Conservation (phyloP, 2,113 vertebrate genomes). For the Hemiprocne comata region DNA sequence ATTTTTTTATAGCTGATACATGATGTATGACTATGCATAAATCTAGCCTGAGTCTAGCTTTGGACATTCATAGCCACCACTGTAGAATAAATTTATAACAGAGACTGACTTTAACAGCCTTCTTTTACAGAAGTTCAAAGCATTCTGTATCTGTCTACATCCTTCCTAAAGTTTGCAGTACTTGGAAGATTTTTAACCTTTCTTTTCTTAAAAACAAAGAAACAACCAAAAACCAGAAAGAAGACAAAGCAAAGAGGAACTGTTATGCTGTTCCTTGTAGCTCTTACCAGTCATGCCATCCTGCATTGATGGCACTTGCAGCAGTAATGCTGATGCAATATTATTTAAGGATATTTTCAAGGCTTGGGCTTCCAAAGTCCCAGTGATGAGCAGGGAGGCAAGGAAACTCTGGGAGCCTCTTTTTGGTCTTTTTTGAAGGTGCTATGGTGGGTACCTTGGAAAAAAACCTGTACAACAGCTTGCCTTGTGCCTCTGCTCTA, state of each 20-base stretch:
- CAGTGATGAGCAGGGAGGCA: background rate
- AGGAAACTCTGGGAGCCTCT: background rate
- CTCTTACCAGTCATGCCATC: background rate
- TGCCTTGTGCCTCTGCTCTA: background rate
- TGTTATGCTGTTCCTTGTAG: background rate
- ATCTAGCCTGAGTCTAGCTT: constrained; percentile 43
- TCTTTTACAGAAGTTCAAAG: constrained; percentile 30
- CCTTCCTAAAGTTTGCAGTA: background rate
- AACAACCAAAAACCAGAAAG: no score
- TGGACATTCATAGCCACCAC: constrained; percentile 49
- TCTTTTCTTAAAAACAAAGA: background rate
- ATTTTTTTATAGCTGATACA: constrained; percentile 49
- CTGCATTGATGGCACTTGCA: background rate
- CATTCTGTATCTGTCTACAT: background rate
- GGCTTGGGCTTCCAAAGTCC: background rate
- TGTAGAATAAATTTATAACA: constrained; percentile 58
- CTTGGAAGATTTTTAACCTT: background rate
- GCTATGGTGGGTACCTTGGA: no score
- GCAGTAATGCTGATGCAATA: background rate
- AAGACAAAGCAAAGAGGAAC: background rate
- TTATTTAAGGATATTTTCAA: background rate
- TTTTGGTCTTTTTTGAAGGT: background rate
- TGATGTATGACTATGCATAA: constrained; percentile 66
- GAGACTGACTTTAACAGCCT: constrained; percentile 36
- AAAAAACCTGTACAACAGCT: background rate